Conservation (phyloP, 2,797 vertebrate genomes). For the Pipistrellus pipistrellus region DNA sequence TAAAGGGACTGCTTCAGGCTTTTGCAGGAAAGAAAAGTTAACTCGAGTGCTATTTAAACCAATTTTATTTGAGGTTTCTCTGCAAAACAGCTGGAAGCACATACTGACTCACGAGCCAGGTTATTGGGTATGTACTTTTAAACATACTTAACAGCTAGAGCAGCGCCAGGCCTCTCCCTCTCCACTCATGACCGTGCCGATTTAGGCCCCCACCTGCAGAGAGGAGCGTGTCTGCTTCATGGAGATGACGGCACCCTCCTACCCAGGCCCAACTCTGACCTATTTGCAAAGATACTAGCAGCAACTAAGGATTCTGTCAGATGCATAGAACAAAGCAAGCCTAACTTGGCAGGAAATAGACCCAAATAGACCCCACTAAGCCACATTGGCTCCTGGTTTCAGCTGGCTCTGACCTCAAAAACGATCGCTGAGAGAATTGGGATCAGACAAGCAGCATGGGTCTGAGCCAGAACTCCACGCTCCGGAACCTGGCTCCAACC, state of each 20-base stretch:
- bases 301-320: background rate
- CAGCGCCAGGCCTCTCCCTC: background rate
- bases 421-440: background rate
- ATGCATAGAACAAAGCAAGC: background rate
- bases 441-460: background rate
- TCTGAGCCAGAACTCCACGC: background rate
- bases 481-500: background rate
- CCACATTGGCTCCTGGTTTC: background rate
- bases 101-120: background rate
- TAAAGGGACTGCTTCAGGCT: background rate
- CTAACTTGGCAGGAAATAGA: background rate
- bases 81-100: background rate
- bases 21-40: background rate
- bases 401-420: background rate
- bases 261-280: background rate
- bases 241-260: background rate
- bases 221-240: background rate
- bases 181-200: background rate
- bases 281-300: background rate
- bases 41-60: background rate
- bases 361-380: background rate
- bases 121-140: background rate
- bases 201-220: background rate
- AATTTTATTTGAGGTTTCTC: slow-evolving; percentile 14
- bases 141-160: background rate